Conservation (phyloP, 2,113 vertebrate species). For the Ciconia boyciana region DNA sequence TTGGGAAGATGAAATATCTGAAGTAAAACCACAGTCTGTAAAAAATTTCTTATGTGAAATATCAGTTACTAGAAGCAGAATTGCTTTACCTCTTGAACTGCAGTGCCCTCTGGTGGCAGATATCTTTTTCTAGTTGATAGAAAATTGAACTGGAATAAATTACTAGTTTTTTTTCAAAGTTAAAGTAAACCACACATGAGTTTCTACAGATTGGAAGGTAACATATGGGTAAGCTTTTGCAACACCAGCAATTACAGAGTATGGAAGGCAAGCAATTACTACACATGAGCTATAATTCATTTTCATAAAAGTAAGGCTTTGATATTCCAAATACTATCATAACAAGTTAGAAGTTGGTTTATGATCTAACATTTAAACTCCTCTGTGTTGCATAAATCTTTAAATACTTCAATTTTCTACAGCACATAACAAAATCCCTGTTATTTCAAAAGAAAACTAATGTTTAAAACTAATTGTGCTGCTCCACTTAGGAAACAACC, state of each 20-base stretch:
- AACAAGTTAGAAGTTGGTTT: background rate
- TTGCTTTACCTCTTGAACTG: background rate
- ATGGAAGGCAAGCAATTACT: background rate
- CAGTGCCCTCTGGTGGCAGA: conserved; percentile 66
- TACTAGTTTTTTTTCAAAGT: background rate
- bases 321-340: background rate
- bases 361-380: background rate
- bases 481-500: background rate
- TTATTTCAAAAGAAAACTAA: background rate
- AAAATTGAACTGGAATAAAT: background rate
- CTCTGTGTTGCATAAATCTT: background rate
- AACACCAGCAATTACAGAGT: background rate
- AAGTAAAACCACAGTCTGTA: background rate
- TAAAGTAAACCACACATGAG: background rate
- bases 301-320: background rate
- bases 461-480: background rate
- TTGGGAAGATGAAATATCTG: background rate
- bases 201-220: background rate
- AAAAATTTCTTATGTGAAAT: background rate
- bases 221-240: background rate
- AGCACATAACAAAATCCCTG: background rate
- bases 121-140: rapidly evolving
- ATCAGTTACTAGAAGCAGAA: background rate
- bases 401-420: background rate
- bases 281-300: background rate